These are phyloP conservation scores for Leuciscus idus DNA, from an alignment of 2,113 vertebrate genomes.

Conservation along the genomic window DNA sequence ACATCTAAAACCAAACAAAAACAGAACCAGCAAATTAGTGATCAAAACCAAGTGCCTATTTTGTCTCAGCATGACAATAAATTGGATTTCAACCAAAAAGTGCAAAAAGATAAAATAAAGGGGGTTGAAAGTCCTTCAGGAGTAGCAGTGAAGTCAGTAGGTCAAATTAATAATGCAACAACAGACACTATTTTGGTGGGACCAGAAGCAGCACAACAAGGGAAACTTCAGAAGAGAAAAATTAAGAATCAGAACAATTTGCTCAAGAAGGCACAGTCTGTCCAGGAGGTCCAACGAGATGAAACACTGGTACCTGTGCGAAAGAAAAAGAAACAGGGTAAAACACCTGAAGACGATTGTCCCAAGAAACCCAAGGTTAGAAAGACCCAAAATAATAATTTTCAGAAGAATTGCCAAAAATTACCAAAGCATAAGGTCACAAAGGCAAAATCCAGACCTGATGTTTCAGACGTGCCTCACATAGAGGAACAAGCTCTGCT, in stretches of 20 bases:
- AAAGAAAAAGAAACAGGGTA: constrained; percentile 71
- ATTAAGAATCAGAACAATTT: constrained; percentile 65
- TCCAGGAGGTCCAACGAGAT: constrained; percentile 52
- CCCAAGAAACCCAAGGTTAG: constrained; percentile 60
- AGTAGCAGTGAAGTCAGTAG: constrained; percentile 22
- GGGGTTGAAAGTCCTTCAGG: constrained; percentile 45
- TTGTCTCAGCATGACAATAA: constrained; percentile 50
- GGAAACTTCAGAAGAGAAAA: constrained; percentile 67
- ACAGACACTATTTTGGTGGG: constrained; percentile 26
- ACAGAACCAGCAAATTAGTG: constrained; percentile 29
- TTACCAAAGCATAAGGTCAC: constrained; percentile 45
- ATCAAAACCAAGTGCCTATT: constrained; percentile 31
- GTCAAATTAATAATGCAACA: constrained; percentile 42
- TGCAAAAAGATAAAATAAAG: constrained; percentile 58
- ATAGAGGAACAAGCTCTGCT: constrained; percentile 72
- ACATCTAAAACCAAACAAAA: constrained; percentile 51
- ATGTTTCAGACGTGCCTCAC: constrained; percentile 48
- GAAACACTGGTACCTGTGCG: constrained; percentile 45
- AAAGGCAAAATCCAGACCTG: constrained; percentile 40
- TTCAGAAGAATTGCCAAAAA: constrained; percentile 34
- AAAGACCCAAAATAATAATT: constrained; percentile 56
- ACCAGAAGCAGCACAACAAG: constrained; percentile 27
- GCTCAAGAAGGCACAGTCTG: constrained; percentile 24
- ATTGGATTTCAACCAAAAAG: constrained; percentile 60
- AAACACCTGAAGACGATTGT: constrained; percentile 52